Percentiles rank a stretch among this genome's conserved stretches.
These are phyloP conservation scores for Pogonocichla stellata DNA, from an alignment of 2,113 vertebrate species.

Conservation along the genomic window DNA sequence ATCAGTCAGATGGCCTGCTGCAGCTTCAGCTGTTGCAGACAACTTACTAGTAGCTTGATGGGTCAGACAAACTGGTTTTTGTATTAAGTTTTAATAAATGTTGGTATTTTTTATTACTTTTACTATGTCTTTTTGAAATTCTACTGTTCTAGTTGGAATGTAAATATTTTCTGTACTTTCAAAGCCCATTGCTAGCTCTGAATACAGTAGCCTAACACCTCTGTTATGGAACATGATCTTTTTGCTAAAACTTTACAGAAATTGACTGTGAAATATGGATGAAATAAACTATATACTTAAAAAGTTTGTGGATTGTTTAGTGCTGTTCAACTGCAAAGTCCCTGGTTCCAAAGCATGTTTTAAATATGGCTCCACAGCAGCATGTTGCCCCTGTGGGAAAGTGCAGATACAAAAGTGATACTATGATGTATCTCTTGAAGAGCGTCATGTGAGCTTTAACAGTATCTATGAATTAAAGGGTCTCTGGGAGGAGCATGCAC, in stretches of 20 bases:
- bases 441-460: neutral
- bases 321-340: neutral
- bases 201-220: conserved; percentile 48
- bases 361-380: neutral
- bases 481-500: neutral
- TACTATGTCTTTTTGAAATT: conserved; percentile 40
- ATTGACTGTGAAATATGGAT: conserved; percentile 72
- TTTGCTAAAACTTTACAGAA: conserved; percentile 72
- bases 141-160: conserved; percentile 37
- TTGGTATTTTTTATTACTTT: conserved; percentile 53
- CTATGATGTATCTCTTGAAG: neutral
- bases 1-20: neutral
- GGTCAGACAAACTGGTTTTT: conserved; percentile 8
- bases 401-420: neutral
- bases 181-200: conserved; percentile 49
- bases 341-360: neutral
- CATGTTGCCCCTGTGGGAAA: neutral
- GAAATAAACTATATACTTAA: conserved; percentile 74
- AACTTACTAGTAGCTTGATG: neutral
- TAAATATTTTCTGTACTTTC: conserved; percentile 55
- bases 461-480: conserved; percentile 13
- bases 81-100: conserved; percentile 55
- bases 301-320: neutral
- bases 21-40: neutral
- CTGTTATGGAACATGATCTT: conserved; percentile 64